Conservation (phyloP, 2,797 vertebrate species). For the Argyrosomus regius region DNA sequence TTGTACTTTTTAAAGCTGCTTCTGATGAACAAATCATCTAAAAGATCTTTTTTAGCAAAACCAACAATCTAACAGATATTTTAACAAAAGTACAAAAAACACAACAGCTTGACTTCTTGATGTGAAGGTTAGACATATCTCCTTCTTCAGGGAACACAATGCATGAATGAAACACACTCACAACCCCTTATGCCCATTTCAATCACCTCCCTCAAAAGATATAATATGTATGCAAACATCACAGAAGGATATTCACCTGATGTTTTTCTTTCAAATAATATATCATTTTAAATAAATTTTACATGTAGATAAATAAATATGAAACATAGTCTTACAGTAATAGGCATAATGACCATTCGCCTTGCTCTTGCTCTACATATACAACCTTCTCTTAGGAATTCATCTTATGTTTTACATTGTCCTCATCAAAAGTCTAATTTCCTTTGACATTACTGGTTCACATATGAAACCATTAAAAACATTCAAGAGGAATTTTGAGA, state of each 20-base stretch:
- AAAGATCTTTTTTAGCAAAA: not conserved
- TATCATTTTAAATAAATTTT: not conserved
- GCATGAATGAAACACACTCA: not conserved
- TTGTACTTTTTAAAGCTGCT: not conserved
- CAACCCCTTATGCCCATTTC: not conserved
- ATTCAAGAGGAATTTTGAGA: not conserved
- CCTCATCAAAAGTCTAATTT: slow-evolving; percentile 11
- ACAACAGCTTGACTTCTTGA: not conserved
- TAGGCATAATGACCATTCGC: not conserved
- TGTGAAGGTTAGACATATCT: not conserved
- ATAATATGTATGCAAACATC: not conserved
- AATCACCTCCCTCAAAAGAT: not conserved
- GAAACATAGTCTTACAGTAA: not conserved
- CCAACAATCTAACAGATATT: not conserved
- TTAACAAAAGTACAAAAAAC: not conserved
- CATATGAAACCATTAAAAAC: not conserved
- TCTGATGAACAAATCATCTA: not conserved
- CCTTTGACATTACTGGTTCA: not conserved
- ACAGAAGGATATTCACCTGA: not conserved
- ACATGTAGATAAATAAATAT: slow-evolving; percentile 8
- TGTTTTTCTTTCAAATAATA: slow-evolving; percentile 6
- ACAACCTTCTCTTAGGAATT: not conserved
- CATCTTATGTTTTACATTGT: slow-evolving; percentile 2
- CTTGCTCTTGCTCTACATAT: not conserved
- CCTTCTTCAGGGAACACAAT: not conserved